Percentiles rank a stretch among this genome's conserved stretches.
These are phyloP conservation scores for Acanthurus lineatus DNA, from an alignment of 2,797 vertebrate species.

Conservation along the genomic window DNA sequence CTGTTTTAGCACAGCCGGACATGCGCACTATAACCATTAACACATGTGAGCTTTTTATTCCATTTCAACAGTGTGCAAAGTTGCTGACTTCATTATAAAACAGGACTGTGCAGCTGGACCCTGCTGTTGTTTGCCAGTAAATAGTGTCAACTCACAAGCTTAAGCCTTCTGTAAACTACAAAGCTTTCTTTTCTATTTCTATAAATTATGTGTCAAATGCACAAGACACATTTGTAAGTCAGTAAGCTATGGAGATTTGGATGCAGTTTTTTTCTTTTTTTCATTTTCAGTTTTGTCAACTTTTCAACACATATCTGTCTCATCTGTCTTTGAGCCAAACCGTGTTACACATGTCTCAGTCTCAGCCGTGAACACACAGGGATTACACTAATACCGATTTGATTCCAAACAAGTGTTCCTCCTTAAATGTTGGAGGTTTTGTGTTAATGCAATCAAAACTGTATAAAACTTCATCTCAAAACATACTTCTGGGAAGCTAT, in stretches of 20 bases:
- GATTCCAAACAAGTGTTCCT: too few relatives aligned
- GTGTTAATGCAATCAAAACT: too few relatives aligned
- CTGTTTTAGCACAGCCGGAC: background rate
- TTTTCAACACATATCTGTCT: too few relatives aligned
- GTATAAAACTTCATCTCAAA: too few relatives aligned
- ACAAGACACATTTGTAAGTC: background rate
- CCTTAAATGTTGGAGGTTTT: too few relatives aligned
- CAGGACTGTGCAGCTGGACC: conserved; percentile 30
- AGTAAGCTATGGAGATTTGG: background rate
- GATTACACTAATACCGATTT: too few relatives aligned
- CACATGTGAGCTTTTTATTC: conserved; percentile 5
- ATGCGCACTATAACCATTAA: background rate
- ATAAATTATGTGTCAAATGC: conserved; percentile 5
- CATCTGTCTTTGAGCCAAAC: too few relatives aligned
- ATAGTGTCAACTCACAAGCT: background rate
- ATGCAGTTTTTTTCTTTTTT: too few relatives aligned
- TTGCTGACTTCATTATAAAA: background rate
- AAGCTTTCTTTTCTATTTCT: conserved; percentile 5
- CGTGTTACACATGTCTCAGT: too few relatives aligned
- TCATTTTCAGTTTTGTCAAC: too few relatives aligned
- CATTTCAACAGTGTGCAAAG: background rate
- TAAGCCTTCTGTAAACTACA: conserved; percentile 3
- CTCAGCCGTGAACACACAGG: too few relatives aligned
- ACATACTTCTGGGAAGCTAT: too few relatives aligned
- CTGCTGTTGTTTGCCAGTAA: conserved; percentile 33